A percentile compares a stretch with the other conserved stretches of the same genome.
These are phyloP conservation scores for cattle (Bos taurus) DNA, from an alignment of 2,113 vertebrate species.

Conservation along the genomic window ARS-UCD2.0 NC_037343.1:46857501-46858000, in stretches of 20 bases:
- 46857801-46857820: background rate
- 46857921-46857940: background rate
- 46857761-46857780: background rate
- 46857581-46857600: background rate
- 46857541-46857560: background rate
- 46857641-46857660: constrained; percentile 34
- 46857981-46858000: background rate
- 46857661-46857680: constrained; percentile 29
- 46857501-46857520: background rate
- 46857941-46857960: background rate
- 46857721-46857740: constrained; percentile 20
- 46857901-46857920: background rate
- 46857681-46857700: background rate
- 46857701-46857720: constrained; percentile 29
- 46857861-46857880: background rate
- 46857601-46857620: constrained; percentile 24
- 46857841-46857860: background rate
- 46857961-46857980: background rate
- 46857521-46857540: background rate
- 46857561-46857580: background rate
- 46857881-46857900: background rate
- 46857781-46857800: background rate
- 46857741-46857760: background rate
- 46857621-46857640: background rate
- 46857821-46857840: accelerated